These are phyloP conservation scores for Clusia tigrina DNA, from an alignment of 2,888 invertebrate species.

Conservation along the genomic window DNA sequence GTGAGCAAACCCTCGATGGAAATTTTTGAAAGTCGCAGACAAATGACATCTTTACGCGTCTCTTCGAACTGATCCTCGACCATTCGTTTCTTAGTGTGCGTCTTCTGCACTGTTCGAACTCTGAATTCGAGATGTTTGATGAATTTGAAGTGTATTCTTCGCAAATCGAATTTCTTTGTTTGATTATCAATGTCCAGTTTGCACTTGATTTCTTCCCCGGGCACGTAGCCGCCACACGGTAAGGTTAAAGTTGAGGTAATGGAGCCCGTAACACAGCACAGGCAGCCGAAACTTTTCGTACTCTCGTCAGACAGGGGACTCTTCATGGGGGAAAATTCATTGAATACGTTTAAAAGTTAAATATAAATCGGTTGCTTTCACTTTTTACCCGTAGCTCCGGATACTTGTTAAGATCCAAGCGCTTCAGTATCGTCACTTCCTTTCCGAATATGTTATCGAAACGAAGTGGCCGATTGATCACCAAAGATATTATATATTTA, in stretches of 20 bases:
- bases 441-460: slow-evolving; percentile 63
- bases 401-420: slow-evolving; percentile 79
- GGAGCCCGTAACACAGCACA: slow-evolving; percentile 40
- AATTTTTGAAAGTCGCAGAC: slow-evolving; percentile 36
- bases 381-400: slow-evolving; percentile 70
- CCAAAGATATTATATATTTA: slow-evolving; percentile 76
- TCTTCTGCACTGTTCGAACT: slow-evolving; percentile 38
- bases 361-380: not conserved
- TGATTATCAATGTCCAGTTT: slow-evolving; percentile 42
- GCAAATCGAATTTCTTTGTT: slow-evolving; percentile 37
- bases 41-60: slow-evolving; percentile 3
- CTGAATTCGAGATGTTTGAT: slow-evolving; percentile 36
- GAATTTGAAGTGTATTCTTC: slow-evolving; percentile 34
- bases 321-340: slow-evolving; percentile 23
- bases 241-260: slow-evolving; percentile 39
- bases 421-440: slow-evolving; percentile 76
- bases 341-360: not conserved
- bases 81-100: slow-evolving; percentile 34
- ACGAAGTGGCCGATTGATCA: slow-evolving; percentile 83
- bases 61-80: slow-evolving; percentile 22
- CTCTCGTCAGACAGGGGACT: slow-evolving; percentile 37
- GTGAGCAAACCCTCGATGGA: slow-evolving; percentile 29
- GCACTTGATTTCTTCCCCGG: slow-evolving; percentile 42
- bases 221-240: slow-evolving; percentile 44
- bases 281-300: slow-evolving; percentile 41